phyloP scores from a whole-genome alignment of 1,140 invertebrate species.

The Daktulosphaira vitifoliae region DNA sequence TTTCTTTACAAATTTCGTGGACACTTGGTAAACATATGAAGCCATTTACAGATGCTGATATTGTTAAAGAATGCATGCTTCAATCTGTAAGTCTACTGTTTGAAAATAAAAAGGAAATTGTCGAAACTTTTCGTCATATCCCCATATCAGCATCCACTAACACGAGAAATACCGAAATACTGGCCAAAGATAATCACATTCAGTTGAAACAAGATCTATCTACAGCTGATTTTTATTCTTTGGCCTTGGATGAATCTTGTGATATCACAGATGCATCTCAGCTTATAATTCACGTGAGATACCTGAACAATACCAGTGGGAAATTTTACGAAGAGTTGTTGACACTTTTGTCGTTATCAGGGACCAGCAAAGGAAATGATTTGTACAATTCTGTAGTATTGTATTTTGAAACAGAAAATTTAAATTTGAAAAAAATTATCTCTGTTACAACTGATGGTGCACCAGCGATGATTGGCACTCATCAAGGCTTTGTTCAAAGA shows the following conservation, averaged over 20 bases:
- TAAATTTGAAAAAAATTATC: too few species aligned
- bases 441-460: constrained; percentile 12
- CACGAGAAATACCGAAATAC: neutral
- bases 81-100: neutral
- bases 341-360: neutral
- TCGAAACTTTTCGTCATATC: neutral
- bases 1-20: constrained; percentile 1
- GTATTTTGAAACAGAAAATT: neutral
- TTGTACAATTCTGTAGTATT: neutral
- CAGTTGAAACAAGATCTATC: neutral
- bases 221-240: constrained; percentile 12
- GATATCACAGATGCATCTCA: constrained; percentile 22
- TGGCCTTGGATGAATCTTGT: constrained; percentile 25
- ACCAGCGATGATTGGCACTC: constrained; percentile 10
- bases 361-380: neutral
- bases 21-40: too few species aligned
- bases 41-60: too few species aligned
- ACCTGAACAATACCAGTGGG: neutral
- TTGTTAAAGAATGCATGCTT: constrained; percentile 2
- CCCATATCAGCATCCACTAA: too few species aligned
- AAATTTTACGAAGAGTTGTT: neutral
- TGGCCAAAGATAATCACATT: constrained; percentile 11
- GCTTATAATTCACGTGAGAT: neutral
- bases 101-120: constrained; percentile 16
- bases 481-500: too few species aligned